Conservation (phyloP, 2,888 invertebrate species). For the Desoria tigrina region DNA sequence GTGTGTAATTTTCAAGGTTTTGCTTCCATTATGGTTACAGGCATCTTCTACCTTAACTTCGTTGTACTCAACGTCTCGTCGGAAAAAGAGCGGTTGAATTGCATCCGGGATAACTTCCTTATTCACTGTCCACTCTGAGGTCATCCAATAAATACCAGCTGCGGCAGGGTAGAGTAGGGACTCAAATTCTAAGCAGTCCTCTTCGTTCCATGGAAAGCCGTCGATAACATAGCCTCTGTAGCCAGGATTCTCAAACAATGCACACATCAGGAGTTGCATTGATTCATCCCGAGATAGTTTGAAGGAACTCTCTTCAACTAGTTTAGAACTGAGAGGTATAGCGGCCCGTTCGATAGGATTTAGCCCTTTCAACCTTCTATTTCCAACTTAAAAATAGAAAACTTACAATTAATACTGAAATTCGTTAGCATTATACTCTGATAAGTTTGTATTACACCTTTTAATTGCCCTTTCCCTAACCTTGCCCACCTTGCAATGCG, state of each 20-base stretch:
- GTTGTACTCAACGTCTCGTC: constrained; percentile 13
- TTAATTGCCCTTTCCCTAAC: constrained; percentile 19
- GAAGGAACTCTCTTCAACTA: too few relatives aligned
- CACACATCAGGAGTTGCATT: constrained; percentile 13
- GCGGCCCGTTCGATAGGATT: constrained; percentile 21
- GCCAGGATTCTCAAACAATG: too few relatives aligned
- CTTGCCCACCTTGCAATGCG: constrained; percentile 25
- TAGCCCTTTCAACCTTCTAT: constrained; percentile 26
- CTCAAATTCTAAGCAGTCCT: constrained; percentile 37
- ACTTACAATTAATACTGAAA: too few relatives aligned
- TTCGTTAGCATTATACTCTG: too few relatives aligned
- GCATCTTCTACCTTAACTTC: constrained; percentile 29
- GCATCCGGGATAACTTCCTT: constrained; percentile 14
- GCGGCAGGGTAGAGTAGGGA: constrained; percentile 34
- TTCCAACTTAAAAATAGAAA: constrained; percentile 12
- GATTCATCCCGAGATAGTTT: too few relatives aligned
- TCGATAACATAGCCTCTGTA: constrained; percentile 40
- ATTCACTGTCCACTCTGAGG: constrained; percentile 26
- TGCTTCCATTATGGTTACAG: constrained; percentile 27
- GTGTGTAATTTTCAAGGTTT: constrained; percentile 32
- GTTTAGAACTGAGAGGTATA: constrained; percentile 25
- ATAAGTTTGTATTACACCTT: background rate
- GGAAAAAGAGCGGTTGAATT: constrained; percentile 23
- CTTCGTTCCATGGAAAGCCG: constrained; percentile 34
- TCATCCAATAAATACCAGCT: constrained; percentile 37